Conservation (phyloP, 92 coral and sea anemone genomes). For the Epizoanthus ramosus region DNA sequence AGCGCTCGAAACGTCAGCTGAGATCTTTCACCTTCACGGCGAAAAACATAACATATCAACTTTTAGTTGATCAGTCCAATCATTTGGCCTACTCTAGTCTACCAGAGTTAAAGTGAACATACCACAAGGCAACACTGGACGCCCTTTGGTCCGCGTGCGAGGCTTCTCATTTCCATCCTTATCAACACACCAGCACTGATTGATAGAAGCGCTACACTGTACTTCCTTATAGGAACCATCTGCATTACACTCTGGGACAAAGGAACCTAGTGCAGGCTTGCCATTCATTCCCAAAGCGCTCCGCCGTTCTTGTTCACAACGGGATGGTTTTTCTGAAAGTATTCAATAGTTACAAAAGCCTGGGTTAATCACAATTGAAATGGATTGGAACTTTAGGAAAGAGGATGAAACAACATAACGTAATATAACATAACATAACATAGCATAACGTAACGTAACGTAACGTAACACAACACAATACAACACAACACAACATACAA, state of each 20-base stretch:
- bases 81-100: too few species aligned
- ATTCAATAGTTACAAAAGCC: neutral
- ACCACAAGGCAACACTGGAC: constrained; percentile 54
- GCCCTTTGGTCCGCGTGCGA: constrained; percentile 72
- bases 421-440: too few species aligned
- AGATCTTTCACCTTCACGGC: too few species aligned
- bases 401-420: too few species aligned
- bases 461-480: too few species aligned
- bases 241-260: constrained; percentile 77
- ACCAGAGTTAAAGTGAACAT: neutral
- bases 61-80: too few species aligned
- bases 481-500: too few species aligned
- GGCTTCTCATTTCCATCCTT: constrained; percentile 77
- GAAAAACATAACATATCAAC: too few species aligned
- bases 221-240: constrained; percentile 70
- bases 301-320: constrained; percentile 82
- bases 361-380: too few species aligned
- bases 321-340: constrained; percentile 34
- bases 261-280: constrained; percentile 68
- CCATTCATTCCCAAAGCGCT: constrained; percentile 75
- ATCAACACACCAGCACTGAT: constrained; percentile 90
- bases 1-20: too few species aligned
- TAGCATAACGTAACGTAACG: too few species aligned
- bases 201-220: constrained; percentile 70
- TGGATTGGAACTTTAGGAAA: too few species aligned